Conservation (phyloP, 2,797 vertebrate genomes). For the Meriones psammophilus region DNA sequence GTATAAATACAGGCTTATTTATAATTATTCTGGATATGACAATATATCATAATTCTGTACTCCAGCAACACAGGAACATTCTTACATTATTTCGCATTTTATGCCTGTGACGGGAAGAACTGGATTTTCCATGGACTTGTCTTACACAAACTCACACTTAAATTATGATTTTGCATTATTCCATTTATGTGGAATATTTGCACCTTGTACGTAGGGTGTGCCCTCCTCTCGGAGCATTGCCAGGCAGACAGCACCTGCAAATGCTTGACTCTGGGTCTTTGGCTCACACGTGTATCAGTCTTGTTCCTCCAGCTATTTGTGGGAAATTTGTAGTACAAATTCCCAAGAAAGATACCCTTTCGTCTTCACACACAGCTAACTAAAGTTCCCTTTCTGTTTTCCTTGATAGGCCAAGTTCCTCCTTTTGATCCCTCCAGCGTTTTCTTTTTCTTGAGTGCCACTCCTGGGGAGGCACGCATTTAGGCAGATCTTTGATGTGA, state of each 20-base stretch:
- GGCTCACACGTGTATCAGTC: background rate
- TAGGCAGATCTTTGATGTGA: conserved; percentile 9
- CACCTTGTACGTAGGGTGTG: background rate
- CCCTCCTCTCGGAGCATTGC: background rate
- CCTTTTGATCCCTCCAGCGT: background rate
- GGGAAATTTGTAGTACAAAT: background rate
- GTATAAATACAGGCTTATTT: background rate
- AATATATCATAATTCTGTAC: background rate
- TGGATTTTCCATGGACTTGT: background rate
- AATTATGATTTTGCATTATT: conserved; percentile 7
- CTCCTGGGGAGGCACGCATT: background rate
- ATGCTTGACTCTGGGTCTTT: background rate
- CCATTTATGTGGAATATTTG: background rate
- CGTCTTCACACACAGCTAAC: background rate
- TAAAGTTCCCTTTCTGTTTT: background rate
- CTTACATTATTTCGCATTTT: conserved; percentile 36
- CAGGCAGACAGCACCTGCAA: background rate
- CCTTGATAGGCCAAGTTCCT: background rate
- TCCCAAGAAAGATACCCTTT: background rate
- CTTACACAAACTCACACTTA: background rate
- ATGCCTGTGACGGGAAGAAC: background rate
- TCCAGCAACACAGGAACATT: conserved; percentile 9
- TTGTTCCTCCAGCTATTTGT: background rate
- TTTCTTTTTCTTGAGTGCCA: background rate
- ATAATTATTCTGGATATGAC: background rate